These are phyloP conservation scores for Turnix velox DNA, from an alignment of 2,113 vertebrate species.

Conservation along the genomic window DNA sequence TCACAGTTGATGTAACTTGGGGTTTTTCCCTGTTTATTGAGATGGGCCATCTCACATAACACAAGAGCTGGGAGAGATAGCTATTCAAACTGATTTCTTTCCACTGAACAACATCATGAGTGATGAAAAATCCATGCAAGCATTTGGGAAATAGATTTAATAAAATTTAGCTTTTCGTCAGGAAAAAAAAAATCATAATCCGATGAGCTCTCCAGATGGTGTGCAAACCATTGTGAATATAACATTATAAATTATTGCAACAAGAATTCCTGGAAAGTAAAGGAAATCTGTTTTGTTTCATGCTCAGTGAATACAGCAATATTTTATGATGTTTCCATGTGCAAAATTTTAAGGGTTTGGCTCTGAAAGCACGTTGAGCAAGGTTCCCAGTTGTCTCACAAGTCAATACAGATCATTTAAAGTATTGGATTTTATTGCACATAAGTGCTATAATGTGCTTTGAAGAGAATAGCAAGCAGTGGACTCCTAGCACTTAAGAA, in stretches of 20 bases:
- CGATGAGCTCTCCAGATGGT: slow-evolving; percentile 19
- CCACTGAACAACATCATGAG: neutral
- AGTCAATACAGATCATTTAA: neutral
- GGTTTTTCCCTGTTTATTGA: neutral
- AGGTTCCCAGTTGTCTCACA: neutral
- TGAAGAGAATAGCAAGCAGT: neutral
- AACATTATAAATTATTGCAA: slow-evolving; percentile 61
- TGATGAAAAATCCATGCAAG: neutral
- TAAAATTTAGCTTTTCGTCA: slow-evolving; percentile 52
- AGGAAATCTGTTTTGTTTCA: slow-evolving; percentile 30
- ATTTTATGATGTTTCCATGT: neutral
- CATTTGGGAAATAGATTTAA: slow-evolving; percentile 55
- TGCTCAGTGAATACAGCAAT: neutral
- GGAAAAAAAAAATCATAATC: slow-evolving; percentile 52
- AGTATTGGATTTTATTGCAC: neutral
- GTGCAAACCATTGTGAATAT: neutral
- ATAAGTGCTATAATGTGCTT: neutral
- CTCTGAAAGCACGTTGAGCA: neutral
- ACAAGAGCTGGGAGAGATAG: neutral
- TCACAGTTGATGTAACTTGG: neutral
- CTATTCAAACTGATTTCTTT: neutral
- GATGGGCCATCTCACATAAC: neutral
- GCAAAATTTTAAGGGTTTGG: neutral
- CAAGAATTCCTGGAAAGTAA: slow-evolving; percentile 69
- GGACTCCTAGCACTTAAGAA: neutral